These are phyloP conservation scores for Heliconius eleuchia DNA, from an alignment of 1,140 invertebrate genomes.

Conservation along the genomic window DNA sequence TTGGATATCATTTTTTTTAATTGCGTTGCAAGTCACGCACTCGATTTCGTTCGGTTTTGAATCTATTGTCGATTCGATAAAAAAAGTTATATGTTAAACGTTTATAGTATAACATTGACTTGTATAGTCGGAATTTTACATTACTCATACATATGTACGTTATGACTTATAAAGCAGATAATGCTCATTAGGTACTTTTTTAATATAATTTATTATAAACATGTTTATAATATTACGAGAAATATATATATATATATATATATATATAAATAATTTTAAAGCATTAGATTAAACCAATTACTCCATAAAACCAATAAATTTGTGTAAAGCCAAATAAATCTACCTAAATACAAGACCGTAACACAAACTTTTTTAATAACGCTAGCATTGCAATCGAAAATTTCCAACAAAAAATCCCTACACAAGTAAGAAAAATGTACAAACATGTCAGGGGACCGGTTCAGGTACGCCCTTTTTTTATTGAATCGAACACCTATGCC, in stretches of 20 bases:
- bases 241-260: background rate
- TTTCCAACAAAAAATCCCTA: constrained; percentile 70
- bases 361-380: constrained; percentile 78
- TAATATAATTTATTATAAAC: background rate
- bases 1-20: constrained; percentile 67
- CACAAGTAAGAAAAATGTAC: constrained; percentile 76
- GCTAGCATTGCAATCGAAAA: constrained; percentile 75
- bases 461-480: constrained; percentile 77
- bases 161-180: background rate
- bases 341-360: constrained; percentile 54
- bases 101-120: constrained; percentile 35
- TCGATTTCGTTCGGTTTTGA: constrained; percentile 53
- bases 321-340: constrained; percentile 21
- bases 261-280: background rate
- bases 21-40: constrained; percentile 60
- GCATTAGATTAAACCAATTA: background rate
- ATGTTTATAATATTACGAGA: background rate
- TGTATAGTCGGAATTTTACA: background rate
- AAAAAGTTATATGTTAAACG: constrained; percentile 7
- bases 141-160: background rate
- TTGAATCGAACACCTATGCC: constrained; percentile 74
- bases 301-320: constrained; percentile 38
- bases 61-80: constrained; percentile 44
- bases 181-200: background rate
- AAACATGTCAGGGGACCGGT: constrained; percentile 75